phyloP scores from a whole-genome alignment of 2,797 vertebrate species.

The Enteromius fasciolatus region DNA sequence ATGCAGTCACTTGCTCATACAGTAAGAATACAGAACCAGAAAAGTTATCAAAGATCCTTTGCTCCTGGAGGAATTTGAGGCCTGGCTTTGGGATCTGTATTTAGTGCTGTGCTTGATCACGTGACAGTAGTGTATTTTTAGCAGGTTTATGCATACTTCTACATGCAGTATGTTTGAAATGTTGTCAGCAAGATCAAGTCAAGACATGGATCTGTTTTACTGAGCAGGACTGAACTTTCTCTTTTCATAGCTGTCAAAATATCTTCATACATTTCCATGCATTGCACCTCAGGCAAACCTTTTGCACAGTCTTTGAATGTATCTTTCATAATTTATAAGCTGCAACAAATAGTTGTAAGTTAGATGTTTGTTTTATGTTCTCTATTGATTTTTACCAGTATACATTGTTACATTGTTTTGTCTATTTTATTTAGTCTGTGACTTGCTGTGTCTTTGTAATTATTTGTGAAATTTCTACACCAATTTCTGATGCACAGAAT shows the following conservation, averaged over 20 bases:
- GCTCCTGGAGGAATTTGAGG: constrained; percentile 2
- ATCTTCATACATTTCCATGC: not conserved
- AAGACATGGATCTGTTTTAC: constrained; percentile 26
- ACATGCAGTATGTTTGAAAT: constrained; percentile 9
- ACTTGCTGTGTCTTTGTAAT: not conserved
- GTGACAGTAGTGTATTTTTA: constrained; percentile 25
- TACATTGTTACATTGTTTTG: too few species aligned
- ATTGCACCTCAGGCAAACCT: not conserved
- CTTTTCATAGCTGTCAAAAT: not conserved
- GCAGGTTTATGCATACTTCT: not conserved
- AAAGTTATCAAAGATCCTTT: not conserved
- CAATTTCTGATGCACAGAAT: not conserved
- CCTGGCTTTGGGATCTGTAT: not conserved
- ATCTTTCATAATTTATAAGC: not conserved
- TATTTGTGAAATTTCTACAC: not conserved
- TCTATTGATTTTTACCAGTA: not conserved
- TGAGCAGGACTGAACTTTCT: not conserved
- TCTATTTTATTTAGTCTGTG: not conserved
- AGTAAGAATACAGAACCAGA: not conserved
- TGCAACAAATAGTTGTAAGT: not conserved
- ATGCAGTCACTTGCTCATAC: not conserved
- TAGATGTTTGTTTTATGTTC: not conserved
- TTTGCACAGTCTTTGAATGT: not conserved
- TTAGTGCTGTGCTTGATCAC: constrained; percentile 13
- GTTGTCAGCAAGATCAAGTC: constrained; percentile 32